phyloP scores from a whole-genome alignment of 2,888 invertebrate species.

The Eumacrocentrus americanus region DNA sequence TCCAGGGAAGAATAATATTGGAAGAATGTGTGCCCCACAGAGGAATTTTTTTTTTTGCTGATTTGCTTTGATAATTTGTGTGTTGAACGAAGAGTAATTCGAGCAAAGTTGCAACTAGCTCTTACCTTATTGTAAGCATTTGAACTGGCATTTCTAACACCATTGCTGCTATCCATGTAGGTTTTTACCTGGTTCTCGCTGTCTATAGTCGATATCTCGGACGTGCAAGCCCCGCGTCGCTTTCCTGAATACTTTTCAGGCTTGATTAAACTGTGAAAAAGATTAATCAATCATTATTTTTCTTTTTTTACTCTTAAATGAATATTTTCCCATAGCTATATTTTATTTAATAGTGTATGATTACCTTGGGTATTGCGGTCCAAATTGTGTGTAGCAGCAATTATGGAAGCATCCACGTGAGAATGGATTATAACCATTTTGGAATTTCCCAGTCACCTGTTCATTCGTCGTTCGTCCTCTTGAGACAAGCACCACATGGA shows the following conservation, averaged over 20 bases:
- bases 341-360: background rate
- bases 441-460: conserved; percentile 99
- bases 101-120: conserved; percentile 56
- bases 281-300: too few relatives aligned
- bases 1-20: conserved; percentile 5
- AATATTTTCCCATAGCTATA: background rate
- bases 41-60: conserved; percentile 5
- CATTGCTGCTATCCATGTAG: conserved; percentile 90
- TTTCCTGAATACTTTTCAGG: conserved; percentile 73
- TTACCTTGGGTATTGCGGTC: conserved; percentile 97
- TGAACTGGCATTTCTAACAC: conserved; percentile 77
- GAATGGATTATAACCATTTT: conserved; percentile 98
- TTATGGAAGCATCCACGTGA: conserved; percentile 94
- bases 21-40: background rate
- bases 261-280: conserved; percentile 68
- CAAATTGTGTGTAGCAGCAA: conserved; percentile 94
- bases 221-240: conserved; percentile 63
- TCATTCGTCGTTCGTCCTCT: conserved; percentile 98
- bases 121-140: conserved; percentile 93
- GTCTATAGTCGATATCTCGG: conserved; percentile 64
- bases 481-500: conserved; percentile 96
- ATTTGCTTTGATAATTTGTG: background rate
- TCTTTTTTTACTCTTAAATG: too few relatives aligned
- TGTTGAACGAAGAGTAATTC: conserved; percentile 10
- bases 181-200: conserved; percentile 93